phyloP scores from a whole-genome alignment of 1,140 invertebrate genomes.

The Drosophila equinoxialis region DNA sequence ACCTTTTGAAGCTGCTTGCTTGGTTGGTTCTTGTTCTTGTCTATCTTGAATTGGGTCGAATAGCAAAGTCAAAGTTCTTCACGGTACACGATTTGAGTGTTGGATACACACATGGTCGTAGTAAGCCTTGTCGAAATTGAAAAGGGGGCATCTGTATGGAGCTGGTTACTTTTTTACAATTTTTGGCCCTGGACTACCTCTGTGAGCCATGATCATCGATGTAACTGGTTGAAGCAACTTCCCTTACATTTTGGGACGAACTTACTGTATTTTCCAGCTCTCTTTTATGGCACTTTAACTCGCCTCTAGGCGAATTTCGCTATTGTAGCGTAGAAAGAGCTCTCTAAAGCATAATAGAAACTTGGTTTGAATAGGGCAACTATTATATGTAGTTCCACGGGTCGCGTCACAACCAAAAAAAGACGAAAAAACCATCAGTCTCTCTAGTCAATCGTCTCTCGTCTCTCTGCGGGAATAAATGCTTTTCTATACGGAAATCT shows the following conservation, averaged over 20 bases:
- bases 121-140: neutral
- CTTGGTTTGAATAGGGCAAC: conserved; percentile 23
- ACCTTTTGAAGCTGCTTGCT: conserved; percentile 24
- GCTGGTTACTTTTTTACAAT: neutral
- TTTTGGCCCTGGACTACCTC: neutral
- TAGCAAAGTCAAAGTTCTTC: conserved; percentile 41
- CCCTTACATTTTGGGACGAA: neutral
- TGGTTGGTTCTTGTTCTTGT: conserved; percentile 14
- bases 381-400: conserved; percentile 12
- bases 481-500: conserved; percentile 52
- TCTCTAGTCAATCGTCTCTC: neutral
- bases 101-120: neutral
- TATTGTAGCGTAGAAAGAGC: conserved; percentile 26
- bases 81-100: conserved; percentile 31
- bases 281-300: conserved; percentile 11
- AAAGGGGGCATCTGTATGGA: neutral
- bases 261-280: conserved; percentile 8
- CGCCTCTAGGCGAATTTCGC: conserved; percentile 33
- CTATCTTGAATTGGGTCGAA: conserved; percentile 34
- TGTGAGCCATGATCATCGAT: neutral
- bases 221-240: conserved; percentile 1
- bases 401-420: conserved; percentile 10
- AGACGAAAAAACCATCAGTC: neutral
- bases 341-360: conserved; percentile 13
- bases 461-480: conserved; percentile 19